A percentile compares a stretch with the other conserved stretches of the same genome.
phyloP scores from a whole-genome alignment of 2,888 invertebrate species.

The Lycia hirtaria region DNA sequence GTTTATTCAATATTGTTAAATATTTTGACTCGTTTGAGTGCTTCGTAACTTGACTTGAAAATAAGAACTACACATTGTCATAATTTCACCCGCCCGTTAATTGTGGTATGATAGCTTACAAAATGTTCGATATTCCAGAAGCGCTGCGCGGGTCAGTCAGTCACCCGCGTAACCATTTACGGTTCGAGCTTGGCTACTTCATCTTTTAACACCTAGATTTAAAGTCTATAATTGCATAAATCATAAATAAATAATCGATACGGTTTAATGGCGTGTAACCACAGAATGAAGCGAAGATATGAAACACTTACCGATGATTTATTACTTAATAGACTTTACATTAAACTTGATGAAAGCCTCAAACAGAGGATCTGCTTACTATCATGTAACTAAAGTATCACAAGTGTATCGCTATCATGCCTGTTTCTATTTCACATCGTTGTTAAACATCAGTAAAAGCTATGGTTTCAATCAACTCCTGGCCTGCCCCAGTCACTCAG shows the following conservation, averaged over 20 bases:
- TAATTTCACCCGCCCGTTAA: too few relatives aligned
- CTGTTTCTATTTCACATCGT: too few relatives aligned
- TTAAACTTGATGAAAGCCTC: neutral
- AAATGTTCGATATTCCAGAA: too few relatives aligned
- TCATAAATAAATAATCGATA: conserved; percentile 20
- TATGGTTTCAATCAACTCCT: too few relatives aligned
- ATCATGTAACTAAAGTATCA: too few relatives aligned
- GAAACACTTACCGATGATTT: neutral
- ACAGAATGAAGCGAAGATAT: neutral
- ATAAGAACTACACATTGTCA: too few relatives aligned
- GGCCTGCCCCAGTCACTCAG: too few relatives aligned
- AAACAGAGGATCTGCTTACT: too few relatives aligned
- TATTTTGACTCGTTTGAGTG: conserved; percentile 10
- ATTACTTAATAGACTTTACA: neutral
- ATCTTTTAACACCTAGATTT: conserved; percentile 18
- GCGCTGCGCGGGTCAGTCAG: conserved; percentile 10
- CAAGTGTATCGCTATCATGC: too few relatives aligned
- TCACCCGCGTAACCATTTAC: conserved; percentile 13
- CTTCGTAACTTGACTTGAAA: too few relatives aligned
- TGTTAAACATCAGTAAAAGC: too few relatives aligned
- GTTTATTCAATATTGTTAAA: conserved; percentile 6
- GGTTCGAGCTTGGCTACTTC: neutral
- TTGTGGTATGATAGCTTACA: too few relatives aligned
- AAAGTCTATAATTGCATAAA: conserved; percentile 24
- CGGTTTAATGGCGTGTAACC: conserved; percentile 8